Conservation (phyloP, 2,888 invertebrate species). For the Phlogophora meticulosa region DNA sequence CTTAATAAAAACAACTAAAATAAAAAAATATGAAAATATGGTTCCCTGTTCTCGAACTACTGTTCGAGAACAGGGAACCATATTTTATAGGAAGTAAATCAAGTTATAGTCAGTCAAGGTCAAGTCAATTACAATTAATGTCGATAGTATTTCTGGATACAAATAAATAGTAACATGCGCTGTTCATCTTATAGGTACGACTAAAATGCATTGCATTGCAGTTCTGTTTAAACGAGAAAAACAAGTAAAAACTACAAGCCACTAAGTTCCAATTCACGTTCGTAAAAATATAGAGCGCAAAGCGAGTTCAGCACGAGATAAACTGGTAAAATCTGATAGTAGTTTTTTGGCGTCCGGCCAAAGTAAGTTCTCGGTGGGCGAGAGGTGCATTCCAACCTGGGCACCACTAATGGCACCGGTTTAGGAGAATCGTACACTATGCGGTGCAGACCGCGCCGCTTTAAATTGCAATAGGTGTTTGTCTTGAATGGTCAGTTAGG, state of each 20-base stretch:
- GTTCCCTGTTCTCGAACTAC: too few relatives aligned
- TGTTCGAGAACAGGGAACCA: too few relatives aligned
- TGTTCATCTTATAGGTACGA: neutral
- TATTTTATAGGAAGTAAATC: too few relatives aligned
- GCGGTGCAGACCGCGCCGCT: neutral
- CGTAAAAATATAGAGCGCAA: conserved; percentile 33
- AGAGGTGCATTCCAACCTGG: conserved; percentile 66
- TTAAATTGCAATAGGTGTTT: neutral
- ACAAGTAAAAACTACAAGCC: neutral
- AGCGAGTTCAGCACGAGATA: conserved; percentile 50
- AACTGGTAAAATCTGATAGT: conserved; percentile 53
- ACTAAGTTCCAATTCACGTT: neutral
- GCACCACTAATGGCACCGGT: conserved; percentile 59
- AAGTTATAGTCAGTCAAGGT: too few relatives aligned
- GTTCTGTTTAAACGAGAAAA: neutral
- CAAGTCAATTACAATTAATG: too few relatives aligned
- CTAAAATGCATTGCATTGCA: neutral
- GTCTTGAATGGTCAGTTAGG: conserved; percentile 5
- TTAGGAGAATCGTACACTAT: conserved; percentile 31
- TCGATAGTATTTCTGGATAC: too few relatives aligned
- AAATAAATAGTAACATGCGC: too few relatives aligned
- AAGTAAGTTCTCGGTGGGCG: conserved; percentile 62
- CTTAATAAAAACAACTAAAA: too few relatives aligned
- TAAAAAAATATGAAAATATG: too few relatives aligned
- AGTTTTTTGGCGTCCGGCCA: conserved; percentile 64